phyloP scores from a whole-genome alignment of 2,888 invertebrate species.

The Eristalis intricaria region DNA sequence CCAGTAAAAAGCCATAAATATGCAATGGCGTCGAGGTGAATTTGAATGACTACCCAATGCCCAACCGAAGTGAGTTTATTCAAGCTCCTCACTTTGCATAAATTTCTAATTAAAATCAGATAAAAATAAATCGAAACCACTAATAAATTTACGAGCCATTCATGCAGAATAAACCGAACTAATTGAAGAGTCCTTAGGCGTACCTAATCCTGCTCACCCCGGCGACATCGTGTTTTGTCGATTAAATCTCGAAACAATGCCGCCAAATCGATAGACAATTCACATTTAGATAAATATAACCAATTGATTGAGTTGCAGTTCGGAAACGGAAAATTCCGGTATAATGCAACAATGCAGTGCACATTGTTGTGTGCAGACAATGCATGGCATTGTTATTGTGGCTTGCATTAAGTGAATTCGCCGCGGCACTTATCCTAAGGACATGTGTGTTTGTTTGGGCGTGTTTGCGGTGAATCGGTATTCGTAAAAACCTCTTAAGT shows the following conservation, averaged over 20 bases:
- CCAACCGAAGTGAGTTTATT: no score
- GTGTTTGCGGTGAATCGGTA: not conserved
- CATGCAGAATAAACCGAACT: not conserved
- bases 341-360: not conserved
- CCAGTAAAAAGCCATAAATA: no score
- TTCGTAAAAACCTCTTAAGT: not conserved
- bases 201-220: not conserved
- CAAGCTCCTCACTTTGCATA: not conserved
- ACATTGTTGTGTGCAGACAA: slow-evolving; percentile 24
- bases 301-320: not conserved
- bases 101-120: not conserved
- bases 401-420: not conserved
- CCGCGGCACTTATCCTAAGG: not conserved
- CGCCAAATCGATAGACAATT: not conserved
- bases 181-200: not conserved
- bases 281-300: not conserved
- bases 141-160: not conserved
- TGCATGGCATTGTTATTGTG: slow-evolving; percentile 1
- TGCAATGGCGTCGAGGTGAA: no score
- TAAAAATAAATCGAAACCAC: not conserved
- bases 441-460: not conserved
- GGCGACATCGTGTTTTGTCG: not conserved
- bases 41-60: no score
- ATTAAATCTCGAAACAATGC: slow-evolving; percentile 7
- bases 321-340: not conserved